Evolutionary conservation across 2,113 vertebrate genomes (phyloP).

Genomic region (Amblyornis subalaris): DNA sequence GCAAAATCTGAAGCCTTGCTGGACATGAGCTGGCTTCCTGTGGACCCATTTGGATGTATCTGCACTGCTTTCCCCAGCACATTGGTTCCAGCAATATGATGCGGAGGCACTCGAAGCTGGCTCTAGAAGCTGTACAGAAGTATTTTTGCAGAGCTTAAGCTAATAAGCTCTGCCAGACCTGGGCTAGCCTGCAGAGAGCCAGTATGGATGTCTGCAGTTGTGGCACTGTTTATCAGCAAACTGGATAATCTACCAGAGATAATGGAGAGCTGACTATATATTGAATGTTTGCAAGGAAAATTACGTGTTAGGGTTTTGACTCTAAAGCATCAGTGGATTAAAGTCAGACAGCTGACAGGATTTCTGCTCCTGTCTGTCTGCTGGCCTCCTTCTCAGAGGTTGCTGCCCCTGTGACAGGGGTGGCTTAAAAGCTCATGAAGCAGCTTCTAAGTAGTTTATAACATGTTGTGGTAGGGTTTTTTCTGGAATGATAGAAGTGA

Average conservation of each 20-base stretch:
- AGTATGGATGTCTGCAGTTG: conserved; percentile 16
- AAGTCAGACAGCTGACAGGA: conserved; percentile 35
- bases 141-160: conserved; percentile 44
- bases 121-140: conserved; percentile 21
- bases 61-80: neutral
- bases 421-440: conserved; percentile 32
- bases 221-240: conserved; percentile 49
- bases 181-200: conserved; percentile 23
- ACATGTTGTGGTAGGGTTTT: neutral
- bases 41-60: neutral
- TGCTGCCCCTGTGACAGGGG: neutral
- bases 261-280: conserved; percentile 46
- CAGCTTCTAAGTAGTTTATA: conserved; percentile 9
- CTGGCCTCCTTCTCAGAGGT: conserved; percentile 1
- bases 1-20: neutral
- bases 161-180: conserved; percentile 53
- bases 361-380: conserved; percentile 24
- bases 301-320: conserved; percentile 16
- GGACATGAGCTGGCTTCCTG: neutral
- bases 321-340: conserved; percentile 27
- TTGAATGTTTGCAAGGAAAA: conserved; percentile 28
- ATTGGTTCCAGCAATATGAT: neutral
- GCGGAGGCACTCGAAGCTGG: neutral
- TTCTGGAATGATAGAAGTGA: neutral
- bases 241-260: conserved; percentile 49